Percentiles rank a stretch among this genome's conserved stretches.
These are phyloP conservation scores for Cinara cedri DNA, from an alignment of 2,888 invertebrate genomes.

Conservation along the genomic window DNA sequence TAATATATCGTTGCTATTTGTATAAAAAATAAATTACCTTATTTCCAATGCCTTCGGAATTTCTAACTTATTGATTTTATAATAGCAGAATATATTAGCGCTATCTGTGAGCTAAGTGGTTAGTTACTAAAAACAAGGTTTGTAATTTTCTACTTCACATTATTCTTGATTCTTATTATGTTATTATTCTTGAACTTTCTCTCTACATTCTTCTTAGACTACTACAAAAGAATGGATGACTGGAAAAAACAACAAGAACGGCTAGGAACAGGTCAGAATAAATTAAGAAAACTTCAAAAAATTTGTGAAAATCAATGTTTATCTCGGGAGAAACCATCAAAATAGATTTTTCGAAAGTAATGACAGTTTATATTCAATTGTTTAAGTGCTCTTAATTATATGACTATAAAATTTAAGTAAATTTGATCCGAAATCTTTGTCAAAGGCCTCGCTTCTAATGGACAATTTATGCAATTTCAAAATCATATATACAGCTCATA, in stretches of 20 bases:
- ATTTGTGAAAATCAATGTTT: not conserved
- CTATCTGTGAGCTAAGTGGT: too few species aligned
- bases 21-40: too few species aligned
- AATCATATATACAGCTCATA: not conserved
- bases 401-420: not conserved
- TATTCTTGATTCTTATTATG: too few species aligned
- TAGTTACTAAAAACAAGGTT: too few species aligned
- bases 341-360: not conserved
- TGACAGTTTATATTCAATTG: slow-evolving; percentile 1
- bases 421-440: not conserved
- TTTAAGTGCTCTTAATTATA: not conserved
- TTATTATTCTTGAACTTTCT: too few species aligned
- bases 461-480: not conserved
- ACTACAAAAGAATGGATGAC: not conserved
- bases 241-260: not conserved
- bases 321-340: not conserved
- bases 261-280: not conserved
- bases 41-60: too few species aligned
- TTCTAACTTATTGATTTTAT: too few species aligned
- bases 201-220: too few species aligned
- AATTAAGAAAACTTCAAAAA: not conserved
- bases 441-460: not conserved
- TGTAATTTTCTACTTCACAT: too few species aligned
- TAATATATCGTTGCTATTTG: too few species aligned
- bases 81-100: too few species aligned